Conservation (phyloP, 2,797 vertebrate species). For the Perodicticus potto region DNA sequence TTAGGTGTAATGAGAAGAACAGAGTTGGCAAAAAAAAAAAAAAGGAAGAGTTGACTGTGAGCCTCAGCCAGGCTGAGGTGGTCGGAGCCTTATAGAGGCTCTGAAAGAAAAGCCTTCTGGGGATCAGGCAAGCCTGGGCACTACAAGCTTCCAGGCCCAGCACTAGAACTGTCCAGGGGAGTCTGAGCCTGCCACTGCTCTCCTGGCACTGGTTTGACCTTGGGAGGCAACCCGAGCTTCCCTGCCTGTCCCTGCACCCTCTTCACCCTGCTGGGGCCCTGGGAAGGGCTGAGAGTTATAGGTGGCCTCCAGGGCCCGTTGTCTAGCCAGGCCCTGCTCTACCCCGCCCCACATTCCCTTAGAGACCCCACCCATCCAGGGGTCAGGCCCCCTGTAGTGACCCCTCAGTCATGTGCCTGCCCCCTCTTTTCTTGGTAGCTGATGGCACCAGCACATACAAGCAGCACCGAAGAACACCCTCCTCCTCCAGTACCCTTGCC, state of each 20-base stretch:
- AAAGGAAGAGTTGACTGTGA: not conserved
- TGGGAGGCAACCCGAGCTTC: not conserved
- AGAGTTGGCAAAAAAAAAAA: too few species aligned
- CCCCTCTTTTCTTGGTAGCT: conserved; percentile 84
- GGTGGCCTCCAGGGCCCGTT: not conserved
- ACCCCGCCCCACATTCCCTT: not conserved
- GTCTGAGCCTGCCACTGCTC: accelerated
- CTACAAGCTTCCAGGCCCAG: not conserved
- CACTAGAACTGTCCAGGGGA: not conserved
- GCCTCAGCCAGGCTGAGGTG: not conserved
- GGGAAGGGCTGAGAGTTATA: not conserved
- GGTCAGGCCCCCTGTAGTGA: not conserved
- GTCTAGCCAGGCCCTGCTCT: not conserved
- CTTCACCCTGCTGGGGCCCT: not conserved
- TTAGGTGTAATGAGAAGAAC: not conserved
- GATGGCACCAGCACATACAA: conserved; percentile 94
- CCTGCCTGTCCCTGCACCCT: too few species aligned
- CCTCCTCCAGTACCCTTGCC: conserved; percentile 96
- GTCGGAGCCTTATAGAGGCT: not conserved
- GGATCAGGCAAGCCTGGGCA: not conserved
- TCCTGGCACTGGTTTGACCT: not conserved
- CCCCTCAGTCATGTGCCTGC: accelerated
- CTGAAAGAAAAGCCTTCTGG: not conserved
- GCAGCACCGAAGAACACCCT: conserved; percentile 96
- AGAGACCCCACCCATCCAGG: accelerated